These are phyloP conservation scores for Musca domestica DNA, from an alignment of 1,140 invertebrate genomes.

Conservation along the genomic window DNA sequence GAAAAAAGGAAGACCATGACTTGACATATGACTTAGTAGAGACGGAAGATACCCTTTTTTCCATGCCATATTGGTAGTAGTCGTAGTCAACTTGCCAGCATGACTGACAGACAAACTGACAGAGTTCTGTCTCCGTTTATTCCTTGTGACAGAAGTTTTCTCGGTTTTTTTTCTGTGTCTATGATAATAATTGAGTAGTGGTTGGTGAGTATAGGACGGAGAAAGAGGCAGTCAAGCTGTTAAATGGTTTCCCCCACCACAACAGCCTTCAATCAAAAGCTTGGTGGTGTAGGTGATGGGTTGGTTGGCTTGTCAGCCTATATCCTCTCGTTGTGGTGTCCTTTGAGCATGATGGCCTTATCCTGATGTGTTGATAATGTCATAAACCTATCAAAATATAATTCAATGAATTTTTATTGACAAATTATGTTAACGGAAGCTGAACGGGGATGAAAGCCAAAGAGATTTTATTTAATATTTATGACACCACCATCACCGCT, in stretches of 20 bases:
- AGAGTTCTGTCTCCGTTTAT: no score
- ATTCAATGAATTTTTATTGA: conserved; percentile 29
- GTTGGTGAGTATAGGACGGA: background rate
- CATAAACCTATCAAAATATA: conserved; percentile 25
- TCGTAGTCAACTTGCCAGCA: background rate
- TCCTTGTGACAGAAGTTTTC: no score
- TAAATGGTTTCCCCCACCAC: background rate
- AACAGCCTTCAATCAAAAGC: background rate
- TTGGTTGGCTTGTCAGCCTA: no score
- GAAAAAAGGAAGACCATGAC: background rate
- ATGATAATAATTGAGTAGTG: conserved; percentile 12
- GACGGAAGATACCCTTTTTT: background rate
- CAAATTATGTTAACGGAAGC: conserved; percentile 25
- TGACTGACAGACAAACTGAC: background rate
- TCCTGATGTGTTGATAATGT: conserved; percentile 3
- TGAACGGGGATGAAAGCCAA: conserved; percentile 1
- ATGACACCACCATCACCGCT: background rate
- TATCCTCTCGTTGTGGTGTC: no score
- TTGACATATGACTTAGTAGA: conserved; percentile 8
- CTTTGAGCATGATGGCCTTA: no score
- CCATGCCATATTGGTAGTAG: background rate
- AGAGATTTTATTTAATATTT: conserved; percentile 11
- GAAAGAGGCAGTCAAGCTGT: background rate
- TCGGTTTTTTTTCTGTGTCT: no score
- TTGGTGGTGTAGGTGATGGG: background rate